These are phyloP conservation scores for Crenichthys baileyi DNA, from an alignment of 2,797 vertebrate species.

Conservation along the genomic window DNA sequence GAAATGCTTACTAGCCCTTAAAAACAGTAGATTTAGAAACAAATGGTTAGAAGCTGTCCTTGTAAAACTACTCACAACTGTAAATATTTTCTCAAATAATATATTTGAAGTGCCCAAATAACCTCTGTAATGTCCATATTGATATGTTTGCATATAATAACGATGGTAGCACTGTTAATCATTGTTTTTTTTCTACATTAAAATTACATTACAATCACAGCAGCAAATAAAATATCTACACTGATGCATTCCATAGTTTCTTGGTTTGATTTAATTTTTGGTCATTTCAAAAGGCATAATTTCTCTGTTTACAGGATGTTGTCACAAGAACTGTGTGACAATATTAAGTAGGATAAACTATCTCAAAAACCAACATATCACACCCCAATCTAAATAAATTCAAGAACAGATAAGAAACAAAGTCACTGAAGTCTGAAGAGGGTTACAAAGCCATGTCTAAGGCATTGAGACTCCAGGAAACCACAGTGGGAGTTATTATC, in stretches of 20 bases:
- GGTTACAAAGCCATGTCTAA: constrained; percentile 1
- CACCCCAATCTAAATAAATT: not conserved
- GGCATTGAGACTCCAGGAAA: constrained; percentile 2
- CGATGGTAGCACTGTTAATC: not conserved
- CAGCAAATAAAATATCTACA: not conserved
- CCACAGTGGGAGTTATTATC: not conserved
- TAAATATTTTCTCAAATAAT: not conserved
- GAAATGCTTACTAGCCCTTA: not conserved
- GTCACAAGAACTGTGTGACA: not conserved
- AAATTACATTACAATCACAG: not conserved
- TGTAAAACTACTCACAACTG: not conserved
- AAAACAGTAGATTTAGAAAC: not conserved
- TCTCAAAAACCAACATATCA: not conserved
- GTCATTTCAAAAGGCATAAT: not conserved
- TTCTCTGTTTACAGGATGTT: not conserved
- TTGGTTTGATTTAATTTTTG: not conserved
- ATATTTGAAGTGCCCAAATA: not conserved
- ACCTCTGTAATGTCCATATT: not conserved
- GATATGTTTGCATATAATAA: not conserved
- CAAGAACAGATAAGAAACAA: not conserved
- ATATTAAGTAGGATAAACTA: not conserved
- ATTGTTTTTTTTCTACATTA: not conserved
- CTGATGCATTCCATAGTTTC: not conserved
- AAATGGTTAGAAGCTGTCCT: not conserved
- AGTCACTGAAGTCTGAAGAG: not conserved